Conservation (phyloP, 2,113 vertebrate species). For the Psilopsiagon aymara region DNA sequence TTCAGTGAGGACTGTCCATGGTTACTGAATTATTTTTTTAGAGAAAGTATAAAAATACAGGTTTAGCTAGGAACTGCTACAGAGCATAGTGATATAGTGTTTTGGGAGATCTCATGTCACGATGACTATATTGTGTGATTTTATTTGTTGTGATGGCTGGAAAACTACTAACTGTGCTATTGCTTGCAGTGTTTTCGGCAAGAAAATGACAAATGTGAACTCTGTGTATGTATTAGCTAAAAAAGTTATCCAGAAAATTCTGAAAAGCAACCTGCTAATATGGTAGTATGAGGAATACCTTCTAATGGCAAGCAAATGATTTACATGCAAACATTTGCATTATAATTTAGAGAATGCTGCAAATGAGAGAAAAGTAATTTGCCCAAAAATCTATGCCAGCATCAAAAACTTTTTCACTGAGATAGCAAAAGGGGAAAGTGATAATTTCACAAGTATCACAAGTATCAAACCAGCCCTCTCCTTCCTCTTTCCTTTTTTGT, state of each 20-base stretch:
- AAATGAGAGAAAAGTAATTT: background rate
- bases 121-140: background rate
- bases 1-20: background rate
- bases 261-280: background rate
- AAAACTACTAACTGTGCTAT: background rate
- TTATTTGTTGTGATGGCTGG: background rate
- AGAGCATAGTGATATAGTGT: background rate
- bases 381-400: background rate
- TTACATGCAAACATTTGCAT: background rate
- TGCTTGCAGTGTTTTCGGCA: background rate
- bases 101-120: background rate
- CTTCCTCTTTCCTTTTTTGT: fast-evolving
- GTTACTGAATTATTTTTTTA: background rate
- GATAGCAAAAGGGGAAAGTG: background rate
- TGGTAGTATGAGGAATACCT: background rate
- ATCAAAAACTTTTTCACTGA: background rate
- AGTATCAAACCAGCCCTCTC: background rate
- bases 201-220: background rate
- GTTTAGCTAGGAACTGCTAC: background rate
- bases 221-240: background rate
- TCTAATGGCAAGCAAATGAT: background rate
- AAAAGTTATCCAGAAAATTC: background rate
- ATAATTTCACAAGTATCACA: background rate
- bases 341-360: background rate
- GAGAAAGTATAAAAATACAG: background rate